A percentile compares a stretch with the other conserved stretches of the same genome.
These are phyloP conservation scores for Leptura quadrifasciata DNA, from an alignment of 2,888 invertebrate genomes.

Conservation along the genomic window DNA sequence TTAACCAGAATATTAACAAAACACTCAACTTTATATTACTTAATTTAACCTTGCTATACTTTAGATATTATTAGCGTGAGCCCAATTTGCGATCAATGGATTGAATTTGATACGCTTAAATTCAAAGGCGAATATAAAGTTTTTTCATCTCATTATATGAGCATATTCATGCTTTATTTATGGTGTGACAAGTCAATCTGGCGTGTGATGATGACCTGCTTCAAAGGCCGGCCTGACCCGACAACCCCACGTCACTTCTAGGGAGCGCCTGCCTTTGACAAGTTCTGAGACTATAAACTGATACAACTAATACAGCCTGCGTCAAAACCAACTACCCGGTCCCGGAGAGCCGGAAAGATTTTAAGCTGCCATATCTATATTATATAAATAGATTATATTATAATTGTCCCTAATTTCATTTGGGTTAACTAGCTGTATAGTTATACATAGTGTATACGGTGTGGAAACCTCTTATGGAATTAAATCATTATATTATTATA, in stretches of 20 bases:
- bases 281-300: slow-evolving; percentile 47
- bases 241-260: slow-evolving; percentile 47
- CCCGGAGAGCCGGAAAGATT: slow-evolving; percentile 14
- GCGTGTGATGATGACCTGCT: slow-evolving; percentile 51
- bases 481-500: too few species aligned
- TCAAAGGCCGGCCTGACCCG: slow-evolving; percentile 41
- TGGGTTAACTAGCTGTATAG: not conserved
- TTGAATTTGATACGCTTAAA: not conserved
- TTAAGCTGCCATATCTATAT: not conserved
- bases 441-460: too few species aligned
- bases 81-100: not conserved
- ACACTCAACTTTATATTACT: too few species aligned
- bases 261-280: slow-evolving; percentile 53
- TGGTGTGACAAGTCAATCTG: slow-evolving; percentile 62
- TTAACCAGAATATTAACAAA: too few species aligned
- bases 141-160: slow-evolving; percentile 24
- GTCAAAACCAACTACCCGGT: slow-evolving; percentile 46
- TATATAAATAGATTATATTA: slow-evolving; percentile 1
- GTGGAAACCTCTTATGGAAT: too few species aligned
- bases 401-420: not conserved
- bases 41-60: too few species aligned
- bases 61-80: not conserved
- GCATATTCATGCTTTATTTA: slow-evolving; percentile 47
- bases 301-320: slow-evolving; percentile 48
- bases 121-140: not conserved